phyloP scores from a whole-genome alignment of 2,888 invertebrate genomes.

The Nymphalis polychloros region DNA sequence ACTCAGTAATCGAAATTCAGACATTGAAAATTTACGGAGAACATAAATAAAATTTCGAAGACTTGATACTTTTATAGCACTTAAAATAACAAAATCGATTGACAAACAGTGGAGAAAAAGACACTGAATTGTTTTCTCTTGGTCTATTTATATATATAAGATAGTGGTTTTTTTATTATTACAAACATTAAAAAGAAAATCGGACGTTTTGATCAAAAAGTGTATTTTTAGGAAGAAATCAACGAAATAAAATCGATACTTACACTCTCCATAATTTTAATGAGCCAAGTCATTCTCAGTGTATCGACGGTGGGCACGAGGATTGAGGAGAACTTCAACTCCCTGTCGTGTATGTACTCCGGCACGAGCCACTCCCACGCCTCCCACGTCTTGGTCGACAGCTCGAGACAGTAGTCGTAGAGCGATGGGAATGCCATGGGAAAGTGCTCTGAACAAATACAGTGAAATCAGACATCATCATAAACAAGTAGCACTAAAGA shows the following conservation, averaged over 20 bases:
- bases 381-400: conserved; percentile 86
- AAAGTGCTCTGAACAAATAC: conserved; percentile 80
- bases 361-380: conserved; percentile 93
- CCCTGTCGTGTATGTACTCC: conserved; percentile 86
- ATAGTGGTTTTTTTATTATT: too few species aligned
- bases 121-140: too few species aligned
- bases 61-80: too few species aligned
- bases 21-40: too few species aligned
- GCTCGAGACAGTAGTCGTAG: conserved; percentile 91
- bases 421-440: conserved; percentile 87
- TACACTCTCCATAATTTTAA: conserved; percentile 89
- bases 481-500: too few species aligned
- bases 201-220: too few species aligned
- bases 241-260: conserved; percentile 41
- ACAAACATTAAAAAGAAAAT: too few species aligned
- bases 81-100: too few species aligned
- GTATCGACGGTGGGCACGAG: conserved; percentile 96
- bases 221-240: conserved; percentile 30
- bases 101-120: too few species aligned
- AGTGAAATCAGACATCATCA: background rate
- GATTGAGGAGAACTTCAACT: conserved; percentile 85
- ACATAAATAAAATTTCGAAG: too few species aligned
- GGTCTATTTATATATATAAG: too few species aligned
- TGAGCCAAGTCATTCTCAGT: conserved; percentile 88
- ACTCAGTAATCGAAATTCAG: too few species aligned